Evolutionary conservation across 2,888 invertebrate species (phyloP).

Genomic region (Aethes cnicana): DNA sequence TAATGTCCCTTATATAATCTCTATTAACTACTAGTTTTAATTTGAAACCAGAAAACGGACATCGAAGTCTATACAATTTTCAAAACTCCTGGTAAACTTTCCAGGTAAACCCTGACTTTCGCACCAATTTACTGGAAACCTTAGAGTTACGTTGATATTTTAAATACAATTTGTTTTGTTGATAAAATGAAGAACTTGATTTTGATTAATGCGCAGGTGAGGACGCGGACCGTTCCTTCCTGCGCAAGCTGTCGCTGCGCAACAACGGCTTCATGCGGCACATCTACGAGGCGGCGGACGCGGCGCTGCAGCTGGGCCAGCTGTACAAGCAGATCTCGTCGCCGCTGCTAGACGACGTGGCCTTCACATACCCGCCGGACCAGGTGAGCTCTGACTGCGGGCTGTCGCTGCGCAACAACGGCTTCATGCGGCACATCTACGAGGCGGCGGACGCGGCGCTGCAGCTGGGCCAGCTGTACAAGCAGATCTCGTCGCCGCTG

Average conservation of each 20-base stretch:
- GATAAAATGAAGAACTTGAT: not conserved
- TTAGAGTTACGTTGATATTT: too few relatives aligned
- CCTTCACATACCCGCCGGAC: conserved; percentile 83
- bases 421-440: conserved; percentile 87
- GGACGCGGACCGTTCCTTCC: conserved; percentile 85
- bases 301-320: conserved; percentile 84
- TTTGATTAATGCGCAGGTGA: conserved; percentile 63
- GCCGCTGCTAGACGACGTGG: conserved; percentile 85
- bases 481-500: conserved; percentile 86
- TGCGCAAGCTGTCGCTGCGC: conserved; percentile 84
- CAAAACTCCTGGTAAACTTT: too few relatives aligned
- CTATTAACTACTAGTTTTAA: too few relatives aligned
- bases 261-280: conserved; percentile 86
- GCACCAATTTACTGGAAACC: too few relatives aligned
- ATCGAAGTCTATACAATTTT: too few relatives aligned
- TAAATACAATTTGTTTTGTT: too few relatives aligned
- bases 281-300: conserved; percentile 88
- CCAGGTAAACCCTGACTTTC: too few relatives aligned
- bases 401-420: conserved; percentile 84
- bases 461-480: conserved; percentile 86
- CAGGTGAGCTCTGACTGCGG: conserved; percentile 60
- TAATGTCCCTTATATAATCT: too few relatives aligned
- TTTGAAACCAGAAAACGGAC: too few relatives aligned
- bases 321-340: conserved; percentile 87
- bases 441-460: conserved; percentile 86